Percentiles rank a stretch among this genome's conserved stretches.
Conservation (phyloP, 2,888 invertebrate species). For the Autographa gamma region DNA sequence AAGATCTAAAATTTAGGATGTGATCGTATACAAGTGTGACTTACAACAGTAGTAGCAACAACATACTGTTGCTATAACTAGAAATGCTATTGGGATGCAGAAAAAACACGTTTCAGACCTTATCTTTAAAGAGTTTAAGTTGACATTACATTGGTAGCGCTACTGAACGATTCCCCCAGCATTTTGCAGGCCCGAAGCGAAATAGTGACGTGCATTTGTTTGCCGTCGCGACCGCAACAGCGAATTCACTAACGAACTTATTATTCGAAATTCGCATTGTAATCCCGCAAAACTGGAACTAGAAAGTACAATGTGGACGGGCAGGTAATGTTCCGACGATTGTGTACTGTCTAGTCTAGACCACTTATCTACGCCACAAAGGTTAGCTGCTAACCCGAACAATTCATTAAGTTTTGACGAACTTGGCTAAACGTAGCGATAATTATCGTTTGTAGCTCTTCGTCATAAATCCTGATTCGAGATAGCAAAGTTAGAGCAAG, state of each 20-base stretch:
- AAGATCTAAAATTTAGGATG: slow-evolving; percentile 28
- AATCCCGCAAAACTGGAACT: slow-evolving; percentile 59
- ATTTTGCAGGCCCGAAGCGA: slow-evolving; percentile 63
- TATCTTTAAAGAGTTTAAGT: slow-evolving; percentile 27
- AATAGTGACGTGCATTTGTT: slow-evolving; percentile 72
- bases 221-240: slow-evolving; percentile 69
- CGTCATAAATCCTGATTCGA: not conserved
- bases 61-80: slow-evolving; percentile 21
- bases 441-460: not conserved
- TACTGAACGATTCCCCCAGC: slow-evolving; percentile 43
- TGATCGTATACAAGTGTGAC: slow-evolving; percentile 33
- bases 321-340: slow-evolving; percentile 35
- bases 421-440: not conserved
- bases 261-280: slow-evolving; percentile 74
- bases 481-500: not conserved
- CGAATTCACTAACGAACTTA: slow-evolving; percentile 79
- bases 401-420: not conserved
- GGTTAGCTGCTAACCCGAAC: not conserved
- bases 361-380: slow-evolving; percentile 3
- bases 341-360: slow-evolving; percentile 20
- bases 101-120: slow-evolving; percentile 21
- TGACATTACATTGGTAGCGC: slow-evolving; percentile 18
- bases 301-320: slow-evolving; percentile 36
- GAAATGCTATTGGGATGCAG: slow-evolving; percentile 22
- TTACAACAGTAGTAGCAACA: slow-evolving; percentile 33